Conservation (phyloP, 2,113 vertebrate species). For the Perca flavescens region DNA sequence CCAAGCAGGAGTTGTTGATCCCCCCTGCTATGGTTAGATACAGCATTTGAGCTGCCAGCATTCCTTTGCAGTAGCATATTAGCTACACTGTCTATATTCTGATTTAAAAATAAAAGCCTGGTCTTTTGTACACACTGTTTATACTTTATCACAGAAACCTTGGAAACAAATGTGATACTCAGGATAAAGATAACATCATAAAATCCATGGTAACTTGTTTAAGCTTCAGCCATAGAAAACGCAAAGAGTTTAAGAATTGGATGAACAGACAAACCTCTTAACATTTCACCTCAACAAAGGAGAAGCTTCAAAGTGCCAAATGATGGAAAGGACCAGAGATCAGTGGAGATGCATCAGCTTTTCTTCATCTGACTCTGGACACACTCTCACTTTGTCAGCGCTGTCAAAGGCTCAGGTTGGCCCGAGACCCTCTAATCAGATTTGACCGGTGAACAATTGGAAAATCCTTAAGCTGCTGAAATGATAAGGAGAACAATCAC, state of each 20-base stretch:
- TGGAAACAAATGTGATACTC: background rate
- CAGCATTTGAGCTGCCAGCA: conserved; percentile 15
- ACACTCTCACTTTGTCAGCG: conserved; percentile 53
- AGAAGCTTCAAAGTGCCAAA: background rate
- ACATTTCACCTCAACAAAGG: background rate
- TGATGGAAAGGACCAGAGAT: background rate
- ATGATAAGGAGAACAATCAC: conserved; percentile 79
- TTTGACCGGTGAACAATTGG: conserved; percentile 64
- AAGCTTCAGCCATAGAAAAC: background rate
- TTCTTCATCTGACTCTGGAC: background rate
- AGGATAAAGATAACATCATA: background rate
- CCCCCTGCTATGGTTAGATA: background rate
- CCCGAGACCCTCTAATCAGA: conserved; percentile 65
- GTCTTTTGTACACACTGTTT: background rate
- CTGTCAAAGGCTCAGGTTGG: conserved; percentile 57
- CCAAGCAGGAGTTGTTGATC: conserved; percentile 13
- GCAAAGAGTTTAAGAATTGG: background rate
- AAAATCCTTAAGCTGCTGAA: conserved; percentile 62
- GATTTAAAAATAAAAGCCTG: conserved; percentile 4
- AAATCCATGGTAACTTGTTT: background rate
- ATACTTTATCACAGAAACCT: conserved; percentile 2
- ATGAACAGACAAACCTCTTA: background rate
- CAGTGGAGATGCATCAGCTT: background rate
- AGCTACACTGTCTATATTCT: background rate
- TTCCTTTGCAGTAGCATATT: conserved; percentile 26